Base-by-base conservation (phyloP, 2,888 invertebrate genomes). In the Hipparchia semele region DNA sequence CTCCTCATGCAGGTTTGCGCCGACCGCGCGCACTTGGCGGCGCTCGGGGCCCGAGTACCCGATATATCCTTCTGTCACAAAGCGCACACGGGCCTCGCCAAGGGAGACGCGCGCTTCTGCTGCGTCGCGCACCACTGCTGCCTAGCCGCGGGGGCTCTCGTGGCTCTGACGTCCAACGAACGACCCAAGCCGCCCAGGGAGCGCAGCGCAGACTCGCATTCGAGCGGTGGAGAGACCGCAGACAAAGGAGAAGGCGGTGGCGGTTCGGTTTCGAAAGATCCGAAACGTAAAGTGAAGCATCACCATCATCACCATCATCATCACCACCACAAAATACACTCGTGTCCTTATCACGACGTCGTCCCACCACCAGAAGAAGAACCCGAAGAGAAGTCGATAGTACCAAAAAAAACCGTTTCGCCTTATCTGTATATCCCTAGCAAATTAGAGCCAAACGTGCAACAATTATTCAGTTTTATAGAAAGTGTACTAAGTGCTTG, bases 391-490 rank as follows among this genome's bases (percentile, higher is more conserved):
- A 91, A 88, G 78, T 81, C 83, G 12, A 77, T 90, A 60, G 85
- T 88, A 62, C 91, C 92, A 60, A 91, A 90, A 78, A 92, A 93
- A 86, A 90, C 92, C 74, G 90, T 94, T 61, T 95, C 94, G 80
- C 94, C 94, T 81, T 94, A 94, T 84, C 88, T 94, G 74, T 93
- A 86, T 79, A 94, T 94, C 83, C 94, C 91, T 80, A 92, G 93
- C 88, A 89, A 95, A 88, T 90, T 96, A 94, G 96, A 96, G 87
- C 96, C 96, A 70, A 96, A 97, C 88, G 97, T 97, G 67, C 97
- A 97, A 88, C 96, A 97, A 90, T 92, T 97, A 81, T 97, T 97
- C 89, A 96, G 96, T 89, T 97, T 97, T 84, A 97, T 97, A 80
- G 97, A 97, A 87, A 96, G 96, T 79, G 97, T 97, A 70, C 88